Evolutionary conservation across 2,113 vertebrate genomes (phyloP).

Genomic region (Sinocyclocheilus maitianheensis): DNA sequence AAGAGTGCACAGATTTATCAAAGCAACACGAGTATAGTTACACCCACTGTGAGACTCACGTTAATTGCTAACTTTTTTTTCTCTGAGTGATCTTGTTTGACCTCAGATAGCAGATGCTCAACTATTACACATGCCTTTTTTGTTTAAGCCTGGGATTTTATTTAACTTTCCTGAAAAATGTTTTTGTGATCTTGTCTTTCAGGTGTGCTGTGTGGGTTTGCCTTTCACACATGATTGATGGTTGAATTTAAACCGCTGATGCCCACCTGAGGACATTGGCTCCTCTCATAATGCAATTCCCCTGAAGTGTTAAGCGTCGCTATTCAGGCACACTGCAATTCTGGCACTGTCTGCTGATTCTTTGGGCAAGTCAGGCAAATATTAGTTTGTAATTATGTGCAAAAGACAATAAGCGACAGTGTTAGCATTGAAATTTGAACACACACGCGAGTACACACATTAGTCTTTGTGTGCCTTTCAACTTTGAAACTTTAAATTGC

Average conservation of each 20-base stretch:
- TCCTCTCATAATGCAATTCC: constrained; percentile 41
- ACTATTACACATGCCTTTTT: neutral
- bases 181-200: constrained; percentile 54
- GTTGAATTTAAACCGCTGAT: constrained; percentile 47
- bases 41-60: neutral
- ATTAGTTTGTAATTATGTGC: constrained; percentile 47
- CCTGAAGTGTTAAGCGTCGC: constrained; percentile 22
- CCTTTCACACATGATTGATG: constrained; percentile 55
- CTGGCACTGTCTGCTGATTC: neutral
- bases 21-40: neutral
- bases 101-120: constrained; percentile 14
- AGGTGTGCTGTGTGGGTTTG: constrained; percentile 45
- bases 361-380: constrained; percentile 38
- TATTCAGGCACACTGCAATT: constrained; percentile 40
- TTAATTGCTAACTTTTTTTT: constrained; percentile 36
- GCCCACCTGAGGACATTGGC: constrained; percentile 49
- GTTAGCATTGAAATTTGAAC: constrained; percentile 32
- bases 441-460: constrained; percentile 2
- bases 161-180: constrained; percentile 33
- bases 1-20: constrained; percentile 13
- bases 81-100: constrained; percentile 1
- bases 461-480: constrained; percentile 36
- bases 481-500: constrained; percentile 37
- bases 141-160: constrained; percentile 18
- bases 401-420: constrained; percentile 24